Evolutionary conservation across 1,140 invertebrate genomes (phyloP), one percentile per base, ranked within the genome.

Genomic region (Trachymyrmex cornetzi): DNA sequence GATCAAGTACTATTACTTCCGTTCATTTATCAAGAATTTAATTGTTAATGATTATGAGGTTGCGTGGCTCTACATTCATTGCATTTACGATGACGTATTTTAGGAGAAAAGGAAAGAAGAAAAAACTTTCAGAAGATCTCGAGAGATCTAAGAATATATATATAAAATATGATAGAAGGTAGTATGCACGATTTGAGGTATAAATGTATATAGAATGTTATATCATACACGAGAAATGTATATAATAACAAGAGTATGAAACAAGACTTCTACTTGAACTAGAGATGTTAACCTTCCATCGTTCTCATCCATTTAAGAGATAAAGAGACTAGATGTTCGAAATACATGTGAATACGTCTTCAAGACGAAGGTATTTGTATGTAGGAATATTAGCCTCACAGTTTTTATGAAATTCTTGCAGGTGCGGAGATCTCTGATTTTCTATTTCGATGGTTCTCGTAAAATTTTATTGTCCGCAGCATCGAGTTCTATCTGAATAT

Each of bases 381-480:
- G 3, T 61, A 48, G 38, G 19, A 75, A 84, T 75, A 75, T 84
- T 34, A 84, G 34, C n/a, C 12, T 82, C 61, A 59, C 34, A 14
- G 48, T 48, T 48, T 44, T 82, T 74, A 74, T 82, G 67, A 82
- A 74, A 82, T 48, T 72, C 16, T 19, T 30, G 24, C 19, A 74
- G 14, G 11, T 30, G 16, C 9, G 1, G 34, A 50, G 24, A 61
- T 24, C 9, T 1, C 19, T 53, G 55, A 61, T 57, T 74, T 84
- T 12, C 24, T n/a, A 34, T 74, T 59, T 48, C 22, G 64, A 38
- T 55, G 24, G 30, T 61, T 34, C 67, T 75, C 57, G 38, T 74
- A 84, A 61, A 75, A n/a, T 84, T 84, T 75, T 84, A 84, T 50
- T n/a, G 11, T 84, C 24, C n/a, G 38, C 55, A 59, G 24, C 59